phyloP scores from a whole-genome alignment of 2,113 vertebrate species.

The Antechinus stuartii region DNA sequence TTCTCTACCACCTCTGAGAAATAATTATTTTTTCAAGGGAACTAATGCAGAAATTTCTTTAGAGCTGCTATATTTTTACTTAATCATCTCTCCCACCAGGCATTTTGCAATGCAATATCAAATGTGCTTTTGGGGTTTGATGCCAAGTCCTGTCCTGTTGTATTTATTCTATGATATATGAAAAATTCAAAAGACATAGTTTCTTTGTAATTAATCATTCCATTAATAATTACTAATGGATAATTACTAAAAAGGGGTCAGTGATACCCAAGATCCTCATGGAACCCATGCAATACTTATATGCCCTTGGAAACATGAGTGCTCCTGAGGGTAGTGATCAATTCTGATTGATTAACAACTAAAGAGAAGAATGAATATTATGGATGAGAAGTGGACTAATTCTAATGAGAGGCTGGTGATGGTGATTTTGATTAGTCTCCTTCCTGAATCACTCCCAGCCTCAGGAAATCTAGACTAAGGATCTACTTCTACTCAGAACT shows the following conservation, averaged over 20 bases:
- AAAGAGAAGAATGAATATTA: background rate
- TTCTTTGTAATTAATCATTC: background rate
- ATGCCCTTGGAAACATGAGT: background rate
- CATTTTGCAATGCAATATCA: background rate
- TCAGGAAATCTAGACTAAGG: background rate
- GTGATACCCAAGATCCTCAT: background rate
- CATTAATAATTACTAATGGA: background rate
- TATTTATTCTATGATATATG: background rate
- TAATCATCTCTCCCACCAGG: conserved; percentile 34
- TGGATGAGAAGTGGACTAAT: background rate
- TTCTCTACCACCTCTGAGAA: background rate
- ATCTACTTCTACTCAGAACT: background rate
- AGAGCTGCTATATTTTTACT: conserved; percentile 46
- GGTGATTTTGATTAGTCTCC: background rate
- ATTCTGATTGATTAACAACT: background rate
- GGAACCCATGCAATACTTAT: background rate
- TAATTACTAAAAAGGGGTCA: background rate
- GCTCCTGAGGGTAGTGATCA: background rate
- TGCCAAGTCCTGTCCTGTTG: conserved; percentile 24
- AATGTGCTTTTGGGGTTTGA: conserved; percentile 50
- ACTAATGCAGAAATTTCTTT: conserved; percentile 41
- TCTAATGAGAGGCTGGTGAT: too few species aligned
- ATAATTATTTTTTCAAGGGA: conserved; percentile 60
- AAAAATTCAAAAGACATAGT: background rate
- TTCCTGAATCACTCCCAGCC: background rate